phyloP scores from a whole-genome alignment of 2,888 invertebrate species.

The Raillietiella orientalis region DNA sequence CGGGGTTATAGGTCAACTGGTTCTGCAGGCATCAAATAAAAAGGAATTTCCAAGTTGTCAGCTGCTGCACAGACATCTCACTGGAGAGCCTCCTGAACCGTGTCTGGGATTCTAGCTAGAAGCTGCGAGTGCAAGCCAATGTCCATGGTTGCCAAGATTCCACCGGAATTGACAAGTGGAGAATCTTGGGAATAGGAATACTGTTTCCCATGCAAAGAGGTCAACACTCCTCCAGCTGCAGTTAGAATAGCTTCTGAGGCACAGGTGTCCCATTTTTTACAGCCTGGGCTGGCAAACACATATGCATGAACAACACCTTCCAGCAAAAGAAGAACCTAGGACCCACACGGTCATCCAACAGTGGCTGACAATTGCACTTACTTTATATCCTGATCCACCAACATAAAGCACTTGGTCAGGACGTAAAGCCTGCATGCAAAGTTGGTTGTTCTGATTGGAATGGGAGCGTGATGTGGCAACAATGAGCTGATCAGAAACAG shows the following conservation, averaged over 20 bases:
- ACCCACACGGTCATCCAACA: too few species aligned
- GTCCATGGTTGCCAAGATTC: not conserved
- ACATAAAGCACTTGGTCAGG: too few species aligned
- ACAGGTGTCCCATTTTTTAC: conserved; percentile 98
- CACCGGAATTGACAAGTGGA: conserved; percentile 10
- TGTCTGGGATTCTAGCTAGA: not conserved
- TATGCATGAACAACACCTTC: conserved; percentile 91
- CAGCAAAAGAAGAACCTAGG: conserved; percentile 51
- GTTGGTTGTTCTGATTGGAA: too few species aligned
- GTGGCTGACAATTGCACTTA: too few species aligned
- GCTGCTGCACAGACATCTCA: too few species aligned
- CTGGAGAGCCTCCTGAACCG: not conserved
- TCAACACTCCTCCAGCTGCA: conserved; percentile 57
- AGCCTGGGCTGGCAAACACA: conserved; percentile 77
- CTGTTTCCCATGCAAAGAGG: conserved; percentile 32
- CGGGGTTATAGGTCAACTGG: too few species aligned
- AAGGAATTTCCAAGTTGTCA: too few species aligned
- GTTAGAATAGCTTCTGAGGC: conserved; percentile 78
- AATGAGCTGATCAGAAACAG: too few species aligned
- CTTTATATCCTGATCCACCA: too few species aligned
- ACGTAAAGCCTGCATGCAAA: too few species aligned
- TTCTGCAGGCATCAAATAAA: too few species aligned
- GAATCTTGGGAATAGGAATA: conserved; percentile 25
- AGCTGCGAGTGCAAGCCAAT: not conserved
- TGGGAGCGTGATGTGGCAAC: too few species aligned